Evolutionary conservation across 2,888 invertebrate species (phyloP), one percentile per base, ranked within the genome.

Genomic region (Seira ritae): DNA sequence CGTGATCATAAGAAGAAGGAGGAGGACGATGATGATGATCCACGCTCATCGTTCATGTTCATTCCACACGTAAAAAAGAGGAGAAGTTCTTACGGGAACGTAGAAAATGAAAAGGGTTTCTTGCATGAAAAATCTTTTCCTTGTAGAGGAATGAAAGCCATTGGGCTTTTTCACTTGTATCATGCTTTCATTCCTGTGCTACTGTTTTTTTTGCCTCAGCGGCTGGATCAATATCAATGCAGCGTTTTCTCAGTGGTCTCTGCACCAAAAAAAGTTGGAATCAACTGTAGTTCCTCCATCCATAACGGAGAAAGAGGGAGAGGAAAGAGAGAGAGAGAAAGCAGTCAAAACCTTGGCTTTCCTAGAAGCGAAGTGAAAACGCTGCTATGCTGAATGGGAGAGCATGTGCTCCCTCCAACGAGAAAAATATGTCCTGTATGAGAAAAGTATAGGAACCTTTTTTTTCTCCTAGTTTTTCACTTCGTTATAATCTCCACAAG

Each of bases 221-320:
- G 74, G 78, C 85, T 88, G 87, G 87, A 87, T 88, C 87, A 87
- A 88, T 88, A 87, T 87, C 87, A 87, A 88, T 88, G 87, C 87
- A 88, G 88, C 88, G 88, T 88, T 88, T 83, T 87, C 88, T 85
- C 85, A 85, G 86, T 88, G 86, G 85, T 85, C 88, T 87, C 84
- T 88, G 88, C 88, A 88, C 88, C 88, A 88, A 87, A 88, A 88
- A 84, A 8, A 55, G 83, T 87, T 80, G 83, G 80, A 79, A 78
- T 84, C 84, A 84, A 84, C 62, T 84, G 60, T 65, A 84, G 75
- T 70, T 72, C 78, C 78, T 72, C 46, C 22, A 10, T 65, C 72
- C 8, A 70, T 19, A 20, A 66, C 17, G 24, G 46, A 46, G 50
- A 1, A n/a, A 55, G 22, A 19, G 17, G 46, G 72, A 24, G 50